Percentiles rank a stretch among this genome's conserved stretches.
phyloP scores from a whole-genome alignment of 1,140 invertebrate species.

The Sarcophaga bullata region DNA sequence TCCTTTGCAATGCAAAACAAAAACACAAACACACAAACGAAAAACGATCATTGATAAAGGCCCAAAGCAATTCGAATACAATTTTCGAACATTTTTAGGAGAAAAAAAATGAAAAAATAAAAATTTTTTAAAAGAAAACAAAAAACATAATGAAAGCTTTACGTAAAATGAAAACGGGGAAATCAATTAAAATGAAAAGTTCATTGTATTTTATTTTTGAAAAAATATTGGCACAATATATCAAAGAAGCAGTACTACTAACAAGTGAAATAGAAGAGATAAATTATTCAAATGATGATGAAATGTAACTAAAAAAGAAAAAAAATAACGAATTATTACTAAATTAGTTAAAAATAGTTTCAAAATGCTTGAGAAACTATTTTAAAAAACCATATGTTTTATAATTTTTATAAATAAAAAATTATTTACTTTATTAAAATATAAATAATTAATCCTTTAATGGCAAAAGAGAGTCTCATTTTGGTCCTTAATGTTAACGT shows the following conservation, averaged over 20 bases:
- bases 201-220: constrained; percentile 31
- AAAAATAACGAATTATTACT: too few relatives aligned
- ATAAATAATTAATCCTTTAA: not conserved
- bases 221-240: constrained; percentile 11
- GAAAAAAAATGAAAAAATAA: not conserved
- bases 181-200: constrained; percentile 36
- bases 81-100: not conserved
- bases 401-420: too few relatives aligned
- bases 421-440: too few relatives aligned
- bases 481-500: too few relatives aligned
- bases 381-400: too few relatives aligned
- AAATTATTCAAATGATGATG: not conserved
- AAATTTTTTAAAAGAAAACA: not conserved
- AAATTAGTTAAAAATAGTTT: too few relatives aligned
- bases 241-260: not conserved
- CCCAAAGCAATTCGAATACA: not conserved
- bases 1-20: not conserved
- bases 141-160: not conserved
- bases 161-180: constrained; percentile 5
- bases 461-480: not conserved
- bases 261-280: not conserved
- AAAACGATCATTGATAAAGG: constrained; percentile 1
- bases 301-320: not conserved
- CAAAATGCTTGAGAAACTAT: too few relatives aligned
- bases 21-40: too few relatives aligned